Evolutionary conservation across 2,797 vertebrate species (phyloP).

Genomic region (Meda fulgida): DNA sequence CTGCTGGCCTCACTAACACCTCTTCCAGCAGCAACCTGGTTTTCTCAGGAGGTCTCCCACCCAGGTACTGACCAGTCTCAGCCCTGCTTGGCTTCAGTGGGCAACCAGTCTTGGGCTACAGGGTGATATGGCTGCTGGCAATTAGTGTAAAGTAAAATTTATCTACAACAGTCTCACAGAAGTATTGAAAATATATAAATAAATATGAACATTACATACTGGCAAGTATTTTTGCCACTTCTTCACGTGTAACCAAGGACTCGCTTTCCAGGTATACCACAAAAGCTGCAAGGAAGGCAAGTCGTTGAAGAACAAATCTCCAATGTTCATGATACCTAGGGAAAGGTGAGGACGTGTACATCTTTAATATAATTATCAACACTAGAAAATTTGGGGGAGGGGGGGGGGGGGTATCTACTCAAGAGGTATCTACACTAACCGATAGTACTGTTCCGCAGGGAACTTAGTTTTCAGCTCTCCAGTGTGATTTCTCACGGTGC

Average conservation of each 20-base stretch:
- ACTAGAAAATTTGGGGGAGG: neutral
- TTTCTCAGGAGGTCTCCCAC: no score
- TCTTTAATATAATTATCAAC: neutral
- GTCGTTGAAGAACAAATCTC: slow-evolving; percentile 94
- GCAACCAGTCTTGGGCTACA: no score
- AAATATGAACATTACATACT: slow-evolving; percentile 77
- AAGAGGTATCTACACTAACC: slow-evolving; percentile 70
- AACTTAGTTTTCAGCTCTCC: slow-evolving; percentile 94
- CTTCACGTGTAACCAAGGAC: slow-evolving; percentile 89
- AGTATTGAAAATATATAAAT: neutral
- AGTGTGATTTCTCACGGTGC: slow-evolving; percentile 85
- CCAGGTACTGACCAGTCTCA: no score
- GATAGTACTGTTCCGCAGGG: slow-evolving; percentile 94
- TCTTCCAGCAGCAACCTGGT: no score
- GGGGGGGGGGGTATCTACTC: no score
- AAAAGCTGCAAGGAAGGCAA: slow-evolving; percentile 91
- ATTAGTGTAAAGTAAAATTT: slow-evolving; percentile 32
- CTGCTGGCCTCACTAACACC: no score
- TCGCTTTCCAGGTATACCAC: slow-evolving; percentile 94
- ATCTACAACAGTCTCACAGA: neutral
- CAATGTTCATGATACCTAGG: slow-evolving; percentile 96
- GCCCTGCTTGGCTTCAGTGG: no score
- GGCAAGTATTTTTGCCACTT: slow-evolving; percentile 90
- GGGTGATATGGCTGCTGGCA: no score
- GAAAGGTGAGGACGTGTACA: slow-evolving; percentile 20